Percentiles rank a stretch among this genome's conserved stretches.
phyloP scores from a whole-genome alignment of 2,113 vertebrate genomes.

The Mesoclemmys tuberculata region DNA sequence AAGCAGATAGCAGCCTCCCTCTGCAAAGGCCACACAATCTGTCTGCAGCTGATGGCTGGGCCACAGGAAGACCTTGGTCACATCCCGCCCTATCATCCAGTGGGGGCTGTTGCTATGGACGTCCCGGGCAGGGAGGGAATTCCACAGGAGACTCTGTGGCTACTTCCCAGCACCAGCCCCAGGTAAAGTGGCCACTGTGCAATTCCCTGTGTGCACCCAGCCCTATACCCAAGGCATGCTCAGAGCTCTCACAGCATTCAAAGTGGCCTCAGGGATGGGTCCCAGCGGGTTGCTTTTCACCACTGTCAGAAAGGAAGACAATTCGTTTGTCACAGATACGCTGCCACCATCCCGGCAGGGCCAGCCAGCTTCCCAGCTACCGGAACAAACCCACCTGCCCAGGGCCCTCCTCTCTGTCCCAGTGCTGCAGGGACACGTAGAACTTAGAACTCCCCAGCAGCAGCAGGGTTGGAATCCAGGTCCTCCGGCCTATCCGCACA shows the following conservation, averaged over 20 bases:
- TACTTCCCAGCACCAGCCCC: background rate
- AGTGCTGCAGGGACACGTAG: background rate
- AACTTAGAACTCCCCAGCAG: background rate
- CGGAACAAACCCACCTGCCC: background rate
- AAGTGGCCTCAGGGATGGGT: background rate
- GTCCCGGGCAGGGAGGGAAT: background rate
- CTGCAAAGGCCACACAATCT: slow-evolving; percentile 18
- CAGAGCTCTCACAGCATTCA: background rate
- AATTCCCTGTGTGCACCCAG: background rate
- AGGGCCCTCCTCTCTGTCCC: background rate
- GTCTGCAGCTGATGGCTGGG: background rate
- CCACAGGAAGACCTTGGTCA: background rate
- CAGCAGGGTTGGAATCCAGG: background rate
- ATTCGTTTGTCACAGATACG: background rate
- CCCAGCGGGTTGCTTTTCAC: background rate
- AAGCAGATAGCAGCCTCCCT: slow-evolving; percentile 21
- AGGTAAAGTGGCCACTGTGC: background rate
- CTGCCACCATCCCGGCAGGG: background rate
- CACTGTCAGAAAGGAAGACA: background rate
- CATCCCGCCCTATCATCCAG: background rate
- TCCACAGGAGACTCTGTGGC: background rate
- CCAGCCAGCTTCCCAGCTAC: background rate
- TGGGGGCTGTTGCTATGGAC: background rate
- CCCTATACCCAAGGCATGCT: background rate
- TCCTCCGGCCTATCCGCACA: background rate